Conservation (phyloP, 2,113 vertebrate genomes). For the Oryzias curvinotus region DNA sequence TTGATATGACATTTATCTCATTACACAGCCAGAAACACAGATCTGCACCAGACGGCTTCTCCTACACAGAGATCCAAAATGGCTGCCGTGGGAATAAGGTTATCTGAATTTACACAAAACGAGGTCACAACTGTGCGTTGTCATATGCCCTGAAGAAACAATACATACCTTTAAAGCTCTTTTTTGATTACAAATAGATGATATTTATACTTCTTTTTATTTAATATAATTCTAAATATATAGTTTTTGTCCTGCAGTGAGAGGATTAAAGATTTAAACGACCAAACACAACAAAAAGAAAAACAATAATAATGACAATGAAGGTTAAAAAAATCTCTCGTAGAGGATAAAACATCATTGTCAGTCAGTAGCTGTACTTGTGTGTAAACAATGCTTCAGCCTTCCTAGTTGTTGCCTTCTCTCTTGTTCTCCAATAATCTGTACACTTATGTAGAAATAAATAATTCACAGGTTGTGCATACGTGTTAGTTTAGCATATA, state of each 20-base stretch:
- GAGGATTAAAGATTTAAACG: constrained; percentile 64
- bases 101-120: constrained; percentile 48
- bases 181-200: constrained; percentile 75
- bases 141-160: constrained; percentile 68
- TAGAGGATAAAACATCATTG: constrained; percentile 65
- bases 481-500: constrained; percentile 73
- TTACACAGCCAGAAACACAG: constrained; percentile 15
- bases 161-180: constrained; percentile 65
- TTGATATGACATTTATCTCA: constrained; percentile 11
- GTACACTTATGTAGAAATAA: constrained; percentile 80
- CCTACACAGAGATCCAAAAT: constrained; percentile 34
- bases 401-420: constrained; percentile 65
- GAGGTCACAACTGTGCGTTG: constrained; percentile 68
- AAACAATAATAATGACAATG: constrained; percentile 67
- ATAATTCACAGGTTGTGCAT: constrained; percentile 82
- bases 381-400: constrained; percentile 78
- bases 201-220: constrained; percentile 60
- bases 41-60: constrained; percentile 14
- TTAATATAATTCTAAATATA: constrained; percentile 76
- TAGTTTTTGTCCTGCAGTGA: constrained; percentile 60
- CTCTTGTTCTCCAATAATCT: constrained; percentile 72
- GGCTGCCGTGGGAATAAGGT: constrained; percentile 41
- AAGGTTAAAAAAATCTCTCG: constrained; percentile 57
- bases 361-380: constrained; percentile 76
- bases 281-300: constrained; percentile 65